Conservation (phyloP, 2,113 vertebrate genomes). For the Syngnathus scovelli region DNA sequence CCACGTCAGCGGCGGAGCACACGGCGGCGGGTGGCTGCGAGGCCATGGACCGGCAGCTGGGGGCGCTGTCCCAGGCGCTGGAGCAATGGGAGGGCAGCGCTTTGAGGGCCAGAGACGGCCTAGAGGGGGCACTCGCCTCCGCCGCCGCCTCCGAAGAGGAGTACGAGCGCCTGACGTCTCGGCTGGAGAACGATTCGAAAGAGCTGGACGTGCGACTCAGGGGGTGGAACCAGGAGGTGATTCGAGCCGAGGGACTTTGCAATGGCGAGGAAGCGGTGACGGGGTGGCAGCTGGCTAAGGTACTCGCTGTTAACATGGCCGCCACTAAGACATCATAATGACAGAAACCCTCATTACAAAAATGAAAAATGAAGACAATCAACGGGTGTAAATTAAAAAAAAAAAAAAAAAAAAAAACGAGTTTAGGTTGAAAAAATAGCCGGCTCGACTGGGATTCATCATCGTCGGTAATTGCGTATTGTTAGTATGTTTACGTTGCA, state of each 20-base stretch:
- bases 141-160: slow-evolving; percentile 82
- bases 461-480: slow-evolving; percentile 5
- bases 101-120: slow-evolving; percentile 67
- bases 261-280: slow-evolving; percentile 79
- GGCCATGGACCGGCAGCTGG: slow-evolving; percentile 82
- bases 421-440: background rate
- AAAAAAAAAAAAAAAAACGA: no score
- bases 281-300: slow-evolving; percentile 83
- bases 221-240: slow-evolving; percentile 74
- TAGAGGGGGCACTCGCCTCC: slow-evolving; percentile 76
- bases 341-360: no score
- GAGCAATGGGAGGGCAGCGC: slow-evolving; percentile 87
- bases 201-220: slow-evolving; percentile 71
- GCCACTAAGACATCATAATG: no score
- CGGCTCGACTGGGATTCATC: background rate
- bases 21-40: slow-evolving; percentile 79
- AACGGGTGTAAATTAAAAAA: background rate
- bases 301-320: slow-evolving; percentile 42
- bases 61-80: slow-evolving; percentile 84
- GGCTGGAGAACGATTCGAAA: slow-evolving; percentile 77
- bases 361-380: background rate
- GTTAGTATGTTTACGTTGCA: slow-evolving; percentile 20
- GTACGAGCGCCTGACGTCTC: slow-evolving; percentile 70
- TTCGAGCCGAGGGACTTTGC: slow-evolving; percentile 74
- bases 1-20: slow-evolving; percentile 73